Percentiles rank a stretch among this genome's conserved stretches.
These are phyloP conservation scores for Listronotus bonariensis DNA, from an alignment of 1,140 invertebrate species.

Conservation along the genomic window DNA sequence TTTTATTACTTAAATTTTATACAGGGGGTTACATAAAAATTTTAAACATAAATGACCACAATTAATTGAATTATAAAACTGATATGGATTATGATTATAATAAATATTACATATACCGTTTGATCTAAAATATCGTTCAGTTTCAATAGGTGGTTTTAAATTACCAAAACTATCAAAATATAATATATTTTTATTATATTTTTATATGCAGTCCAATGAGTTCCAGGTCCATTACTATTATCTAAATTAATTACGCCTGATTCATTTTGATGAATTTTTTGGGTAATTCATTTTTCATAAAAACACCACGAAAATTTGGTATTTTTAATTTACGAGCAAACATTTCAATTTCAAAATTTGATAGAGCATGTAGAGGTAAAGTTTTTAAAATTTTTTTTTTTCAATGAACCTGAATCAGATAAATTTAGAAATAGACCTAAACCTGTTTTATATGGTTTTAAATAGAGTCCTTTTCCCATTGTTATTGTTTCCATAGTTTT, in stretches of 20 bases:
- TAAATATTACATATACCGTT: slow-evolving; percentile 21
- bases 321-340: slow-evolving; percentile 38
- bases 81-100: slow-evolving; percentile 38
- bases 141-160: slow-evolving; percentile 48
- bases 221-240: slow-evolving; percentile 42
- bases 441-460: too few relatives aligned
- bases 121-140: slow-evolving; percentile 40
- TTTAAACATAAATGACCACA: slow-evolving; percentile 44
- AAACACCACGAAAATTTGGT: slow-evolving; percentile 51
- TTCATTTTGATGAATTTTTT: slow-evolving; percentile 40
- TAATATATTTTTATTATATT: slow-evolving; percentile 39
- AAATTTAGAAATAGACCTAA: too few relatives aligned
- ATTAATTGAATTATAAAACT: slow-evolving; percentile 37
- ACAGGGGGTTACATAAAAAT: slow-evolving; percentile 40
- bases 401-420: too few relatives aligned
- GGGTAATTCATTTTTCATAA: slow-evolving; percentile 50
- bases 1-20: too few relatives aligned
- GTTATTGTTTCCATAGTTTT: slow-evolving; percentile 48
- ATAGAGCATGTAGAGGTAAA: slow-evolving; percentile 28
- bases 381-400: too few relatives aligned
- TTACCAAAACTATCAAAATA: slow-evolving; percentile 51
- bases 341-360: slow-evolving; percentile 43
- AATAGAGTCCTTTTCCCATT: slow-evolving; percentile 40
- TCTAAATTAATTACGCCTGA: slow-evolving; percentile 53
- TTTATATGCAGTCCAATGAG: slow-evolving; percentile 55